Conservation (phyloP, 2,797 vertebrate species). For the Muraenolepis orangiensis region DNA sequence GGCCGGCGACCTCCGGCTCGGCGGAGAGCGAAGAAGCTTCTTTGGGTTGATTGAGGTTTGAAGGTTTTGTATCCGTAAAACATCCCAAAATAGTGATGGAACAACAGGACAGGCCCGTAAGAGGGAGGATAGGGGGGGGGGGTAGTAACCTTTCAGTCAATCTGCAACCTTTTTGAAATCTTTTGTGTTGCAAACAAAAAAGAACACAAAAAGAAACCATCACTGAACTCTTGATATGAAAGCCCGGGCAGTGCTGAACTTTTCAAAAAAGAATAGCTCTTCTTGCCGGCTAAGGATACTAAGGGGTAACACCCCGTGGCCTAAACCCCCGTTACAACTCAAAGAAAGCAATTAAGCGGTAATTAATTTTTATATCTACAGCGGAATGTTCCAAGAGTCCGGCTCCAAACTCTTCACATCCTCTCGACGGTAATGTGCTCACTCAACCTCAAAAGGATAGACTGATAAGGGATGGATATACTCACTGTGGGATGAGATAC, state of each 20-base stretch:
- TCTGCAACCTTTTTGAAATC: background rate
- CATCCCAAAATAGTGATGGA: background rate
- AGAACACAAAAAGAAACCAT: background rate
- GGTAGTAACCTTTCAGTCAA: background rate
- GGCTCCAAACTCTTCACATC: conserved; percentile 43
- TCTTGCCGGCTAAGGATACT: background rate
- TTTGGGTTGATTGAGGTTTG: conserved; percentile 31
- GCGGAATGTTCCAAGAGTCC: conserved; percentile 22
- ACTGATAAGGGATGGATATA: conserved; percentile 25
- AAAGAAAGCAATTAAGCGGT: conserved; percentile 46
- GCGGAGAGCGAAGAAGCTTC: conserved; percentile 35
- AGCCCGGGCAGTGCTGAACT: background rate
- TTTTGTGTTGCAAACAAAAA: no score
- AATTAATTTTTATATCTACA: conserved; percentile 62
- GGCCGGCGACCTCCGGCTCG: no score
- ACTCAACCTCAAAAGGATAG: conserved; percentile 26
- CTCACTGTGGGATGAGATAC: conserved; percentile 27
- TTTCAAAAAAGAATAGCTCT: background rate
- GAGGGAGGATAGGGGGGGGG: background rate
- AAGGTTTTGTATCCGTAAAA: background rate
- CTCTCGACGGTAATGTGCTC: conserved; percentile 38
- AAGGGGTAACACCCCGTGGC: background rate
- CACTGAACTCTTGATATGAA: no score
- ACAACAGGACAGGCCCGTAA: background rate
- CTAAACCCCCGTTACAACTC: conserved; percentile 35